Percentiles rank a stretch among this genome's conserved stretches.
These are phyloP conservation scores for Felis chaus DNA, from an alignment of 2,113 vertebrate genomes.

Conservation along the genomic window DNA sequence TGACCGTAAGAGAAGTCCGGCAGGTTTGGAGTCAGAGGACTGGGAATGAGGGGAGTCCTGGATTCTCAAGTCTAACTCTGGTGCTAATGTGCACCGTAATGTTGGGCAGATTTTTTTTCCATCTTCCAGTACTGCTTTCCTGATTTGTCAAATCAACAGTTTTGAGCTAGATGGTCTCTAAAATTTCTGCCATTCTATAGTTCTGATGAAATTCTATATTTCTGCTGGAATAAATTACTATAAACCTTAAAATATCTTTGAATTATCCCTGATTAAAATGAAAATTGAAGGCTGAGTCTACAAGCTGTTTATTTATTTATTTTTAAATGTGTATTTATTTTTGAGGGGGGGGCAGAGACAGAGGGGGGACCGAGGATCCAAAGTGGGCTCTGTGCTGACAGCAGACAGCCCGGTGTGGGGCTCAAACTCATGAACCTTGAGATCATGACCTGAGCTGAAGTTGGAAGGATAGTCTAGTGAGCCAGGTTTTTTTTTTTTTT, in stretches of 20 bases:
- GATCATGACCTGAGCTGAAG: too few species aligned
- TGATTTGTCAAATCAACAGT: background rate
- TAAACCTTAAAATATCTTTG: background rate
- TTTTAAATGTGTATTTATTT: too few species aligned
- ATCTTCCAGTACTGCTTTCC: background rate
- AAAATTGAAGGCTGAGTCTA: background rate
- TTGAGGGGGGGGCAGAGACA: too few species aligned
- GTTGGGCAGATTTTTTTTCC: background rate
- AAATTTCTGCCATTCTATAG: background rate
- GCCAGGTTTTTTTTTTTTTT: too few species aligned
- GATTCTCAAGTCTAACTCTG: background rate
- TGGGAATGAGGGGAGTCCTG: background rate
- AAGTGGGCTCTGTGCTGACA: too few species aligned
- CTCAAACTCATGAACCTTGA: too few species aligned
- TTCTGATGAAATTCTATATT: background rate
- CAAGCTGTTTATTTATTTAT: background rate
- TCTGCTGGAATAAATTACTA: background rate
- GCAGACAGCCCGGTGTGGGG: too few species aligned
- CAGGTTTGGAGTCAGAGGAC: background rate
- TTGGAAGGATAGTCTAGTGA: too few species aligned
- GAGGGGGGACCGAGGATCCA: too few species aligned
- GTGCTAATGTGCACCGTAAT: background rate
- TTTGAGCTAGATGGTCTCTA: background rate
- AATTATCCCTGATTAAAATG: background rate
- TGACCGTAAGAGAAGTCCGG: background rate